Evolutionary conservation across 1,140 invertebrate species (phyloP), one percentile per base, ranked within the genome.

Genomic region (Episyrphus balteatus): DNA sequence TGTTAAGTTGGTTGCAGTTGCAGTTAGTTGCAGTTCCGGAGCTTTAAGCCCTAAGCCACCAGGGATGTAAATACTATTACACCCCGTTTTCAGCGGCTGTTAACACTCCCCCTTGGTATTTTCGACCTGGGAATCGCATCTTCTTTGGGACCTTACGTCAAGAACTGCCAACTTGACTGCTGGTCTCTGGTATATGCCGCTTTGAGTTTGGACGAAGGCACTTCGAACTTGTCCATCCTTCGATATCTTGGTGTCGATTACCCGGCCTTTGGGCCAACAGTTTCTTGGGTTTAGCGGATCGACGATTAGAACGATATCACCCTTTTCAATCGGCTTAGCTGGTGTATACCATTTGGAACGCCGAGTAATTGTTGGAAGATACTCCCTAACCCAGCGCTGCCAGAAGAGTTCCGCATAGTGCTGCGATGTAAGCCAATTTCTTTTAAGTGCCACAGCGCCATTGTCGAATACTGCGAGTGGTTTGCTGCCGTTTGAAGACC

Each of bases 341-440:
- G 57, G 49, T 7, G 42, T 26, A 2, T 48, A 38, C 66, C 62
- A 67, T 17, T 61, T 61, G 11, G 14, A 21, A 8, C 64, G 47
- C 1, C 55, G 51, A 8, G 54, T 33, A 14, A 54, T 37, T 9
- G 37, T 26, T 5, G 57, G 56, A 2, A 58, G 19, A 46, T 55
- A 57, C 17, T 65, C 59, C 10, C 41, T 34, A 3, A 57, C 11
- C 58, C 56, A 63, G 2, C 56, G 40, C 6, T 37, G 5, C 57
- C 56, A 65, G 34, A 58, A 59, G 0, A 42, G 18, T 32, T 62
- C 54, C 0, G 57, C 56, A 0, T 64, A 47, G 3, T 48, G 40
- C 14, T 57, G 55, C 1, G 56, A 30, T 0, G 40, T 38, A 1
- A 53, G 47, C 56, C 52, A 65, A 8, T 49, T 44, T 9, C 17